Conservation (phyloP, 1,140 invertebrate species). For the Papilio polyxenes region DNA sequence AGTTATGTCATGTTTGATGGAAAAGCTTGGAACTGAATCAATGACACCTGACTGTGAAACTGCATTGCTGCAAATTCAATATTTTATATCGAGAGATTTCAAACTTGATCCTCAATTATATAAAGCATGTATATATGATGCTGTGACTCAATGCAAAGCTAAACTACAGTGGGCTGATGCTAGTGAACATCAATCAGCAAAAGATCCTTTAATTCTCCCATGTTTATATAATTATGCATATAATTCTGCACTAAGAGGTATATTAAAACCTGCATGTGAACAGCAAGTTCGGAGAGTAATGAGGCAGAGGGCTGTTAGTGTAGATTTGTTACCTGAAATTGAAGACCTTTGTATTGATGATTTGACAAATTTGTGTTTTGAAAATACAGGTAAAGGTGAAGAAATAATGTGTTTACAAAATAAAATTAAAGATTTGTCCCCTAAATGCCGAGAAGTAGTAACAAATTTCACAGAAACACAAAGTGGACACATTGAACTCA, state of each 20-base stretch:
- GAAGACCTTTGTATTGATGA: conserved; percentile 94
- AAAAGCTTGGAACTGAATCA: conserved; percentile 90
- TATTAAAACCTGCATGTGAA: conserved; percentile 84
- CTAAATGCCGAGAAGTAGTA: conserved; percentile 87
- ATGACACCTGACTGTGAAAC: conserved; percentile 96
- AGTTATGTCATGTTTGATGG: conserved; percentile 96
- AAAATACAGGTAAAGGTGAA: conserved; percentile 91
- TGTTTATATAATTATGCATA: conserved; percentile 96
- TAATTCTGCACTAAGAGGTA: conserved; percentile 84
- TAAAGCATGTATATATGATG: conserved; percentile 92
- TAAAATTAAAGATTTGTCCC: conserved; percentile 87
- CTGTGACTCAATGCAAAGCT: conserved; percentile 90
- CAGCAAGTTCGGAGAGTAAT: conserved; percentile 94
- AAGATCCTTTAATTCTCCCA: conserved; percentile 91
- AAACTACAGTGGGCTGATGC: conserved; percentile 88
- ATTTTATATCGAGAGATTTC: conserved; percentile 97
- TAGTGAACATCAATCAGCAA: conserved; percentile 74
- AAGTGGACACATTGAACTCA: conserved; percentile 91
- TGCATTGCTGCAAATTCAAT: conserved; percentile 96
- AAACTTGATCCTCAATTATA: conserved; percentile 95
- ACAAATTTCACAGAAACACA: conserved; percentile 95
- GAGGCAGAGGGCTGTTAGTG: conserved; percentile 93
- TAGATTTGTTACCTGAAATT: conserved; percentile 96
- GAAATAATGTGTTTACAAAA: conserved; percentile 96
- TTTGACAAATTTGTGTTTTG: conserved; percentile 90